Evolutionary conservation across 2,888 invertebrate genomes (phyloP).

Genomic region (Neoascia interrupta): DNA sequence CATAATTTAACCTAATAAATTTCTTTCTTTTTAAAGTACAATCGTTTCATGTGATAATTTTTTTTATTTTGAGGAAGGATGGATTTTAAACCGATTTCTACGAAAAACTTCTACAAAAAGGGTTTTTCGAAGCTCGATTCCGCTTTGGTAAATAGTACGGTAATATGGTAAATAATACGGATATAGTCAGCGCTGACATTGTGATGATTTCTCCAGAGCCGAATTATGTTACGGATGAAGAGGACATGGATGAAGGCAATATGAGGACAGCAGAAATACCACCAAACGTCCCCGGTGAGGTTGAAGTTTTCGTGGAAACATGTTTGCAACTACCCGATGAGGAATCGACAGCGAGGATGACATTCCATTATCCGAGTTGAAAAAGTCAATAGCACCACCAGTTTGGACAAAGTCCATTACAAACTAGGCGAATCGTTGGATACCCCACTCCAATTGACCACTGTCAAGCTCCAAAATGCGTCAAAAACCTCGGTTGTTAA

Average conservation of each 20-base stretch:
- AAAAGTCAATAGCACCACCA: conserved; percentile 1
- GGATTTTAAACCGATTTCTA: too few species aligned
- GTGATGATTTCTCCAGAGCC: conserved; percentile 13
- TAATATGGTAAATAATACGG: background rate
- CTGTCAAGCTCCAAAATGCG: too few species aligned
- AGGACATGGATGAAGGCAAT: conserved; percentile 20
- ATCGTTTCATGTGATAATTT: too few species aligned
- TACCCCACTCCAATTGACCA: too few species aligned
- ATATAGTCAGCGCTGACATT: conserved; percentile 12
- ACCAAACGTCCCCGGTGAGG: conserved; percentile 15
- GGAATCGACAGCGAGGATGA: conserved; percentile 13
- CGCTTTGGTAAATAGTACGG: too few species aligned
- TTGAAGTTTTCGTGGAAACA: conserved; percentile 9
- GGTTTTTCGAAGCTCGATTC: conserved; percentile 4
- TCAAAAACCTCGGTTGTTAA: too few species aligned
- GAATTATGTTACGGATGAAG: conserved; percentile 18
- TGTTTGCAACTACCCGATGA: background rate
- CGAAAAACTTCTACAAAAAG: background rate
- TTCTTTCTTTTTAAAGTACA: too few species aligned
- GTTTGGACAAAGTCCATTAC: conserved; percentile 10
- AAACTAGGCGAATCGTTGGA: too few species aligned
- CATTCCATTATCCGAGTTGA: conserved; percentile 10
- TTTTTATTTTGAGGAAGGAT: too few species aligned
- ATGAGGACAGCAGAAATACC: conserved; percentile 5
- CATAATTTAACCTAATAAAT: too few species aligned